Evolutionary conservation across 2,797 vertebrate species (phyloP), one percentile per base, ranked within the genome.

Genomic region (Neosilurus hyrtlii): DNA sequence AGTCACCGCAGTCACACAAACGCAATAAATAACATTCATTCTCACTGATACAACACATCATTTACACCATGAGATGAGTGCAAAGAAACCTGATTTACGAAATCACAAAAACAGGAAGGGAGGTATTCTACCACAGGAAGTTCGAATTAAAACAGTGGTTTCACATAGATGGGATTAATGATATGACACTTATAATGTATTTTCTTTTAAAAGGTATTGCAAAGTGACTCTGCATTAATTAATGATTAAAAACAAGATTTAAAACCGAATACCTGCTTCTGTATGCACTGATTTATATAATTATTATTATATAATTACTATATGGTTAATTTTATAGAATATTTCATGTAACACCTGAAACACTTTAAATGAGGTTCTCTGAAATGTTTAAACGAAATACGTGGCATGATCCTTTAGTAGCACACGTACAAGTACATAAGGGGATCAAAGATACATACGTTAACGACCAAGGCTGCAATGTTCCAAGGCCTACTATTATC

Each of bases 11-110:
- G 59, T 71, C 79, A 59, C 56, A n/a, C 56, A 49, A 20, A 72
- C 78, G n/a, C 66, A 86, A 86, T 86, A 86, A 86, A 86, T 86
- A 86, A n/a, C 59, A 81, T 66, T 78, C 67, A 71, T 71, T 73
- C 73, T 57, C 67, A n/a, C 52, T 49, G 56, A 65, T 51, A 54
- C 49, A 84, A 49, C 70, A 30, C 57, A n/a, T n/a, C n/a, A n/a
- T 83, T 83, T 76, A 80, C 63, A 73, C 65, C n/a, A 80, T 67
- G 26, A 57, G 22, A 81, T 9, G 52, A 74, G 52, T 56, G 15
- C 18, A 11, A n/a, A n/a, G n/a, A n/a, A n/a, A n/a, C 57, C 74
- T 66, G 66, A 85, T 71, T 49, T 82, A 82, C 65, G n/a, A n/a
- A n/a, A n/a, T n/a, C n/a, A n/a, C n/a, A 49, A 66, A 30, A 73